Base-by-base conservation (phyloP, 2,113 vertebrate species). In the Ptyas mucosa region DNA sequence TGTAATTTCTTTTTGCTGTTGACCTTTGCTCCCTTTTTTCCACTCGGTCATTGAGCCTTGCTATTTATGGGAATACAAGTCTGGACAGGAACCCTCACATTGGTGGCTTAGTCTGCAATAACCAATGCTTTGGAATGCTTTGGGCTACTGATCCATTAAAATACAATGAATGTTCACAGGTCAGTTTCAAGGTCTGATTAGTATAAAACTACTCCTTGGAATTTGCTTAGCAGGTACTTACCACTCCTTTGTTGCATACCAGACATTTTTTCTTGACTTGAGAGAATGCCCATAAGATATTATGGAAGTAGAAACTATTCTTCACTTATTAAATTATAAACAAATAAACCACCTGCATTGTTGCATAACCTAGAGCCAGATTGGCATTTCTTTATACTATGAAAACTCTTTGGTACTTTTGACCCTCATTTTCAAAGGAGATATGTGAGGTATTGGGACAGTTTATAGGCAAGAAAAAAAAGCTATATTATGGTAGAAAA, bases 121-220 rank as follows among this genome's bases (percentile, higher is more conserved):
- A 87, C 81, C 92, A 93, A 53, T 92, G 57, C 94, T 97, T 95
- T 94, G 96, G 96, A 96, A 95, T 55, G 64, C 91, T 93, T 61
- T 10, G 88, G 24, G 29, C 88, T 95, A 91, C 94, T 96, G 96
- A 95, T 89, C 96, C 94, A 96, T 94, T 94, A 51, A 87, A 46
- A 91, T 95, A 52, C 93, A 95, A 93, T 96, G 94, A 91, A 21
- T 92, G 89, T 51, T 87, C 94, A 91, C 92, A 81, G 58, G 54
- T 93, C 5, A 11, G 39, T 93, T 95, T 93, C 91, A 93, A 94
- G 93, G 89, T 88, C 91, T 91, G 26, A 26, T 94, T 93, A 93
- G 54, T 7, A 85, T 29, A 39, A 95, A 91, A 85, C 89, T 93
- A 24, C 92, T 94, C 34, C 94, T 93, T 96, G 94, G 55, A 94